Evolutionary conservation across 1,140 invertebrate genomes (phyloP), one percentile per base, ranked within the genome.

Genomic region (Nymphalis io): DNA sequence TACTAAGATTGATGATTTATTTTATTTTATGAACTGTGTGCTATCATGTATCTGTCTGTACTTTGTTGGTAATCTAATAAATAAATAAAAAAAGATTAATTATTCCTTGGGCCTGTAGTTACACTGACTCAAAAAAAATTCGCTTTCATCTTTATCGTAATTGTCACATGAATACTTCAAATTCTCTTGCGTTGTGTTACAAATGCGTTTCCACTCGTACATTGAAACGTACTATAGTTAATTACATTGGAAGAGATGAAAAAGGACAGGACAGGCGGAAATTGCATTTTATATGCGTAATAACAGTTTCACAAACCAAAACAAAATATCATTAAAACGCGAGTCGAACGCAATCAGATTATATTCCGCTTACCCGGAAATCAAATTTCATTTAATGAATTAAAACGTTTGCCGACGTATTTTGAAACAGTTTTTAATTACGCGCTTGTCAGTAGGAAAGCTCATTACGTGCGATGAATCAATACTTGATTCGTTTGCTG

Each of bases 371-470:
- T 70, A 62, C 51, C 53, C 15, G 16, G 68, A 70, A 70, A 70
- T 70, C 68, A 69, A 69, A 69, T 69, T 63, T 70, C 60, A 70
- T 70, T 69, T 70, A 63, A 70, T 63, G 42, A 70, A 63, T 70
- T 64, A 46, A 70, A 63, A 64, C 53, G 60, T 63, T 58, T 65
- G 62, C 62, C 53, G 46, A 38, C 66, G 67, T 46, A 69, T 69
- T 69, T 70, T 66, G 62, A 66, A 60, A 61, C 69, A 46, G 63
- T 71, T 71, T 71, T 71, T 71, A 71, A 71, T 71, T 71, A 71
- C 63, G 58, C 69, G 46, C 42, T 62, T 57, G 69, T 71, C 61
- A 60, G 65, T 68, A 57, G 46, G 58, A 60, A 68, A 68, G 65
- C 66, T 73, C 70, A 72, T 72, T 68, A 68, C 57, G 53, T 42